phyloP scores from a whole-genome alignment of 2,797 vertebrate genomes.

The Dromococcyx pavoninus region DNA sequence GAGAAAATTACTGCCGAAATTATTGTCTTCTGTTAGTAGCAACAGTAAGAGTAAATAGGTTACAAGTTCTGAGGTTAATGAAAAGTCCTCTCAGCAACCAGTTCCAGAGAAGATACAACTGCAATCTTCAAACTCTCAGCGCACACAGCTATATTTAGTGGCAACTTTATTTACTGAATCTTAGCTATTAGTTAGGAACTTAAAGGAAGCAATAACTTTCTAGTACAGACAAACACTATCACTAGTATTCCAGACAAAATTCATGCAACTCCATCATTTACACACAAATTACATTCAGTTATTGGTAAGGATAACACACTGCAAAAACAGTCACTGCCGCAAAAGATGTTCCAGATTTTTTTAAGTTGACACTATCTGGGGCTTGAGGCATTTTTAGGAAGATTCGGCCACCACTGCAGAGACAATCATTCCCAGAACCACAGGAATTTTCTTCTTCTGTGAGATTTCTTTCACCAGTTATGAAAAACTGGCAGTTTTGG shows the following conservation, averaged over 20 bases:
- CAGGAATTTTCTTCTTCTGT: not conserved
- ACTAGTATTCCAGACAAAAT: not conserved
- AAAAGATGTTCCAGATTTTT: not conserved
- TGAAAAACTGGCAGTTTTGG: not conserved
- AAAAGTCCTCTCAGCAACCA: not conserved
- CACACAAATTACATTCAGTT: not conserved
- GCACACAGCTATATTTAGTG: no score
- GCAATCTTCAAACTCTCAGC: not conserved
- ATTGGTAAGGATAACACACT: not conserved
- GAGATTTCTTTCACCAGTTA: not conserved
- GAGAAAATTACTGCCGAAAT: not conserved
- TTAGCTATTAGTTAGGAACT: not conserved
- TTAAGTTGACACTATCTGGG: not conserved
- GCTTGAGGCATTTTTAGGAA: not conserved
- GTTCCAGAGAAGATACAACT: not conserved
- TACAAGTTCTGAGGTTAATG: not conserved
- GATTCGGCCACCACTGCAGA: not conserved
- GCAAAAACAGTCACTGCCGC: not conserved
- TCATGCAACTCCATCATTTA: not conserved
- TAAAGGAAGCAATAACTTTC: not conserved
- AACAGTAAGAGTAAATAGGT: not conserved
- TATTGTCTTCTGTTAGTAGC: not conserved
- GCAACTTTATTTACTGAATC: not conserved
- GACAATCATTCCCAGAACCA: not conserved
- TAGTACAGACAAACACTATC: not conserved